Percentiles rank a stretch among this genome's conserved stretches.
Conservation (phyloP, 2,797 vertebrate species). For the Antrozous pallidus region DNA sequence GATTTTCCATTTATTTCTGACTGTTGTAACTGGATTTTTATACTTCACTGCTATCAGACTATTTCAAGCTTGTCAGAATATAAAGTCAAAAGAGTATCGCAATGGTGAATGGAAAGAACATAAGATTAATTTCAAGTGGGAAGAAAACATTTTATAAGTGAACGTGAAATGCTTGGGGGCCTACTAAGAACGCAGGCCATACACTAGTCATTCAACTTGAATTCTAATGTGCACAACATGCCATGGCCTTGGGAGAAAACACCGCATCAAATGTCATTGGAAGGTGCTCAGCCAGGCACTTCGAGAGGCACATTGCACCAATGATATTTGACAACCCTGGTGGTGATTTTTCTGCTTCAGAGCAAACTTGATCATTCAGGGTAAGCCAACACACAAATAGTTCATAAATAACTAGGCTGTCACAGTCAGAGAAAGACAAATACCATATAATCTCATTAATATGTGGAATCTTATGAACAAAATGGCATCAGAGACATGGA, state of each 20-base stretch:
- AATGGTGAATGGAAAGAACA: constrained; percentile 66
- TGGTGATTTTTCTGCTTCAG: constrained; percentile 82
- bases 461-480: background rate
- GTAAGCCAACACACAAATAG: constrained; percentile 67
- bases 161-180: constrained; percentile 58
- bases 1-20: constrained; percentile 46
- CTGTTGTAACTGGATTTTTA: constrained; percentile 35
- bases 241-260: constrained; percentile 79
- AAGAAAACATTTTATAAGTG: constrained; percentile 71
- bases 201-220: constrained; percentile 54
- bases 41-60: constrained; percentile 50
- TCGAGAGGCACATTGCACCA: constrained; percentile 79
- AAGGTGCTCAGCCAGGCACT: constrained; percentile 81
- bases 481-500: background rate
- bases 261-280: constrained; percentile 77
- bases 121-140: constrained; percentile 66
- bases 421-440: constrained; percentile 12
- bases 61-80: constrained; percentile 71
- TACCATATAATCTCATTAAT: background rate
- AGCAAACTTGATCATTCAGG: constrained; percentile 71
- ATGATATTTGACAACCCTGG: constrained; percentile 82
- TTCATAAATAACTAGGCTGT: constrained; percentile 73
- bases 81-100: constrained; percentile 64
- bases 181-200: background rate
- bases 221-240: constrained; percentile 52